A percentile compares a stretch with the other conserved stretches of the same genome.
phyloP scores from a whole-genome alignment of 35 echinoderm and acorn worm species.

The Apostichopus californicus region DNA sequence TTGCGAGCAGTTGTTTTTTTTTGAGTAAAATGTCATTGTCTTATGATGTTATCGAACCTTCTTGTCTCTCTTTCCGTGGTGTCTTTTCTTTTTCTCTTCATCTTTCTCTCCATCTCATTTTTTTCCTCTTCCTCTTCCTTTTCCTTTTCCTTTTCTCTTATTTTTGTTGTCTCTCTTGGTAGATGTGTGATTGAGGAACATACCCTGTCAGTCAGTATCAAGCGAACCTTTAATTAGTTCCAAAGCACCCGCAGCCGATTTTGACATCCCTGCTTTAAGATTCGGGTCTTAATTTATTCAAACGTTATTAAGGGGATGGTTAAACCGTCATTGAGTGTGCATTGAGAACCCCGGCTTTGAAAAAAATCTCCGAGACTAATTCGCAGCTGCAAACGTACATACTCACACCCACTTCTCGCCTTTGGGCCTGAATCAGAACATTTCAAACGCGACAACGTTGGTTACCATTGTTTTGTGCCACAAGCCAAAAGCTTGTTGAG shows the following conservation, averaged over 20 bases:
- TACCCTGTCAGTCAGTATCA: constrained; percentile 39
- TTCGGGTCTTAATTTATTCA: constrained; percentile 55
- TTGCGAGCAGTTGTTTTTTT: background rate
- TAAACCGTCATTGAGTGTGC: constrained; percentile 33
- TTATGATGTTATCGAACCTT: constrained; percentile 6
- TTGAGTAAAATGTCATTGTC: background rate
- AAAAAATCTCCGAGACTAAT: constrained; percentile 13
- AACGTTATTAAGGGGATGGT: constrained; percentile 46
- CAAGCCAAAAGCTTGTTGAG: constrained; percentile 44
- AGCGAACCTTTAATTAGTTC: constrained; percentile 41
- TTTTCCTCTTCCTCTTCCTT: background rate
- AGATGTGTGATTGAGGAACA: background rate
- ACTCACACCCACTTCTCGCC: constrained; percentile 39
- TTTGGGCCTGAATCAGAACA: constrained; percentile 47
- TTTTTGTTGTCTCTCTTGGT: background rate
- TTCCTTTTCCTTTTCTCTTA: background rate
- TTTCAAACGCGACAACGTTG: constrained; percentile 40
- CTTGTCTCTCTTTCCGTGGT: background rate
- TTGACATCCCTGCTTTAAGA: constrained; percentile 38
- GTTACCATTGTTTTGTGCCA: constrained; percentile 50
- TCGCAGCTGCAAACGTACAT: constrained; percentile 28
- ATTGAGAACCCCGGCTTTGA: constrained; percentile 19
- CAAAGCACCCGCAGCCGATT: constrained; percentile 39
- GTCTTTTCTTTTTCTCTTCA: background rate
- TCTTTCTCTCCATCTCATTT: background rate